Evolutionary conservation across 2,113 vertebrate species (phyloP).

Genomic region (Sinocyclocheilus maitianheensis): DNA sequence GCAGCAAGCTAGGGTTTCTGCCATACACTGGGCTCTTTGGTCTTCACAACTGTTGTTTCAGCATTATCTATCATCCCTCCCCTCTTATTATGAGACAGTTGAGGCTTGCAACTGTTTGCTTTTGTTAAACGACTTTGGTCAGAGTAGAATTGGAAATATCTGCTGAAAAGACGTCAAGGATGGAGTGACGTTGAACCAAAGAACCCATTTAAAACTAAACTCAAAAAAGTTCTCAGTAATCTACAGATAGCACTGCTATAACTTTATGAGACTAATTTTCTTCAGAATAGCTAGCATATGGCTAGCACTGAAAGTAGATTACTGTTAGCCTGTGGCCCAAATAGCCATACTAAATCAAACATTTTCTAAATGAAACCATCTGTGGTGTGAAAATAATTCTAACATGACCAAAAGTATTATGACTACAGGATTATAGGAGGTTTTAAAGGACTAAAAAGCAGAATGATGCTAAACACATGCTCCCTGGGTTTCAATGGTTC

Average conservation of each 20-base stretch:
- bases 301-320: constrained; percentile 6
- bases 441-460: background rate
- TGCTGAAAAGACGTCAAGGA: constrained; percentile 11
- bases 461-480: background rate
- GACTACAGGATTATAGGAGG: background rate
- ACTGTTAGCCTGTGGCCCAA: background rate
- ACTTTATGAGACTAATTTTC: background rate
- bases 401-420: constrained; percentile 14
- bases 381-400: constrained; percentile 19
- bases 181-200: background rate
- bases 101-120: background rate
- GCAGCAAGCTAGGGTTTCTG: background rate
- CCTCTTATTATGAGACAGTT: constrained; percentile 4
- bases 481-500: background rate
- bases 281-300: background rate
- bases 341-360: constrained; percentile 18
- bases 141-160: background rate
- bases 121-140: background rate
- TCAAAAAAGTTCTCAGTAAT: background rate
- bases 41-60: constrained; percentile 12
- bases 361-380: constrained; percentile 34
- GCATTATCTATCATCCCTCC: constrained; percentile 8
- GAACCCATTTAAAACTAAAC: background rate
- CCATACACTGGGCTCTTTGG: background rate
- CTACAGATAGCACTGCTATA: background rate